Conservation (phyloP, 2,113 vertebrate species). For the Centropus unirufus region DNA sequence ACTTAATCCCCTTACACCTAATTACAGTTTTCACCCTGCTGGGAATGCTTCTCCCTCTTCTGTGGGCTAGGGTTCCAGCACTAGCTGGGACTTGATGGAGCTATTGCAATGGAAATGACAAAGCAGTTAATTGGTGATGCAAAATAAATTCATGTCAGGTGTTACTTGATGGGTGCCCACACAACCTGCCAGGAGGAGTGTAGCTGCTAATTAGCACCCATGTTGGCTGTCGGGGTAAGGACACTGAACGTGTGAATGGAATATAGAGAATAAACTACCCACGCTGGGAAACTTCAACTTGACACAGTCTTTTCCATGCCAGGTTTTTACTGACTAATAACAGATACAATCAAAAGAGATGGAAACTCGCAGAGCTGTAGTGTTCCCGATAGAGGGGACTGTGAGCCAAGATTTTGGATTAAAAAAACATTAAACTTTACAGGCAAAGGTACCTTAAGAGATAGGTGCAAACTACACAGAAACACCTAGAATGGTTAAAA, state of each 20-base stretch:
- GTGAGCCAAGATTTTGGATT: neutral
- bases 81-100: neutral
- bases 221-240: constrained; percentile 4
- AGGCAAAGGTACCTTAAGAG: neutral
- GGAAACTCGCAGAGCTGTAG: neutral
- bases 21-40: neutral
- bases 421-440: neutral
- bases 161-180: constrained; percentile 27
- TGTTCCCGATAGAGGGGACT: neutral
- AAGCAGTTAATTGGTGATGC: neutral
- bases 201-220: constrained; percentile 55
- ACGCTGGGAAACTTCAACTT: neutral
- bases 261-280: constrained; percentile 32
- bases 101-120: constrained; percentile 1
- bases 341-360: neutral
- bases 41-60: neutral
- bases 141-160: constrained; percentile 41
- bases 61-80: neutral
- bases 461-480: neutral
- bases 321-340: neutral
- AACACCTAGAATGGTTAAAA: neutral
- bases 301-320: neutral
- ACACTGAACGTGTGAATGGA: constrained; percentile 10
- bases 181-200: constrained; percentile 1
- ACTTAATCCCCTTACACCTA: neutral